phyloP scores from a whole-genome alignment of 2,888 invertebrate genomes.

The Pandemis corylana region DNA sequence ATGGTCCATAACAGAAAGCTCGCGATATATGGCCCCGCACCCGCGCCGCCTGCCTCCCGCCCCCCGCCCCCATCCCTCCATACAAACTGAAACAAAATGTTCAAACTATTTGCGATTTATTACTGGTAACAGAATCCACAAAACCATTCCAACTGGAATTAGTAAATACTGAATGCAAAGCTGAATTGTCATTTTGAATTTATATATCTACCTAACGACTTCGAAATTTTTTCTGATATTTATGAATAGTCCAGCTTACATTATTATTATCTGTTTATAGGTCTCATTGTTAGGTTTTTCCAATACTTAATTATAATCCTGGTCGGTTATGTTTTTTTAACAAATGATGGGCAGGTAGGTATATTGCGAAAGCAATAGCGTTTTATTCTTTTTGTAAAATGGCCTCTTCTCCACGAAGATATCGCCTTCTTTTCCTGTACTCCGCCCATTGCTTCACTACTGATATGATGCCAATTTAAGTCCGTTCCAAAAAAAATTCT shows the following conservation, averaged over 20 bases:
- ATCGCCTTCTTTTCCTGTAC: background rate
- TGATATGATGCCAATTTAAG: background rate
- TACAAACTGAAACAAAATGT: constrained; percentile 63
- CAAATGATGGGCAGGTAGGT: background rate
- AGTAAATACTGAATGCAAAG: constrained; percentile 55
- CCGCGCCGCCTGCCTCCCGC: constrained; percentile 47
- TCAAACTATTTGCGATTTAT: constrained; percentile 62
- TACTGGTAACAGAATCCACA: constrained; percentile 56
- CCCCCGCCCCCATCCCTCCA: constrained; percentile 42
- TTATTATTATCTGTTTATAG: background rate
- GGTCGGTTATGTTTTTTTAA: background rate
- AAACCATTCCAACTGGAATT: constrained; percentile 56
- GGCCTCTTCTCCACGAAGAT: background rate
- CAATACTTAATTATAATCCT: background rate
- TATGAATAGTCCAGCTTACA: background rate
- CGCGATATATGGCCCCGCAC: constrained; percentile 62
- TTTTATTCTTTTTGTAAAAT: background rate
- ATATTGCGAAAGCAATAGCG: background rate
- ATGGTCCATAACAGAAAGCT: constrained; percentile 75
- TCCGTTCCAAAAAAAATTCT: background rate
- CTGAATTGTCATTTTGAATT: constrained; percentile 50
- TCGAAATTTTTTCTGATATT: background rate
- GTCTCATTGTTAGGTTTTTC: background rate
- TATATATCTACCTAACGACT: background rate
- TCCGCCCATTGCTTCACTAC: background rate